A percentile compares a stretch with the other conserved stretches of the same genome.
These are phyloP conservation scores for Patiria miniata DNA, from an alignment of 35 echinoderm and acorn worm genomes.

Conservation along the genomic window DNA sequence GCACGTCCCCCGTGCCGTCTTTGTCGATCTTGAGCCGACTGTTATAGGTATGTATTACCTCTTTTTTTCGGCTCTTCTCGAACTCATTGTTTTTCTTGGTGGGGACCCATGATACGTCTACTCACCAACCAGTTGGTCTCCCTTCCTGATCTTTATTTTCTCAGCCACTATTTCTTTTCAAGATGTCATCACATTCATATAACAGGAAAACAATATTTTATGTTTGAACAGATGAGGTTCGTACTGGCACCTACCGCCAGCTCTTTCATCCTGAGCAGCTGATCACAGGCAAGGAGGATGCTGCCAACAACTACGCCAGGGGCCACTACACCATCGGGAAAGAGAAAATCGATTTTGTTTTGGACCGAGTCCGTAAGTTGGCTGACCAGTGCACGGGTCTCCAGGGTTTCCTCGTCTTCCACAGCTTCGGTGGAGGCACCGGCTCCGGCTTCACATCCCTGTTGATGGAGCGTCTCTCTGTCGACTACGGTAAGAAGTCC, in stretches of 20 bases:
- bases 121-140: not conserved
- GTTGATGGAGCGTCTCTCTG: conserved; percentile 86
- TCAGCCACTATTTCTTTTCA: not conserved
- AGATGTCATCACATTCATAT: not conserved
- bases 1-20: conserved; percentile 75
- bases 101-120: not conserved
- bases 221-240: conserved; percentile 32
- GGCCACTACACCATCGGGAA: conserved; percentile 60
- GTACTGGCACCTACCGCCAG: conserved; percentile 36
- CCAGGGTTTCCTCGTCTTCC: conserved; percentile 82
- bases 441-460: conserved; percentile 83
- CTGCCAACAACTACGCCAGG: conserved; percentile 47
- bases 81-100: not conserved
- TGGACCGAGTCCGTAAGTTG: conserved; percentile 17
- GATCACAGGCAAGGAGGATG: conserved; percentile 52
- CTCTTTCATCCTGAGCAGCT: conserved; percentile 52
- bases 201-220: not conserved
- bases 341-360: conserved; percentile 10
- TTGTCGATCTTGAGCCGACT: conserved; percentile 79
- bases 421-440: conserved; percentile 83
- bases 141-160: not conserved
- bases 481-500: conserved; percentile 83
- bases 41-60: conserved; percentile 72
- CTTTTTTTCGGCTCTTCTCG: not conserved
- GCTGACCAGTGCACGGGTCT: conserved; percentile 77